These are phyloP conservation scores for Heterodera filipjevi DNA, from an alignment of 2,888 invertebrate species.

Conservation along the genomic window DNA sequence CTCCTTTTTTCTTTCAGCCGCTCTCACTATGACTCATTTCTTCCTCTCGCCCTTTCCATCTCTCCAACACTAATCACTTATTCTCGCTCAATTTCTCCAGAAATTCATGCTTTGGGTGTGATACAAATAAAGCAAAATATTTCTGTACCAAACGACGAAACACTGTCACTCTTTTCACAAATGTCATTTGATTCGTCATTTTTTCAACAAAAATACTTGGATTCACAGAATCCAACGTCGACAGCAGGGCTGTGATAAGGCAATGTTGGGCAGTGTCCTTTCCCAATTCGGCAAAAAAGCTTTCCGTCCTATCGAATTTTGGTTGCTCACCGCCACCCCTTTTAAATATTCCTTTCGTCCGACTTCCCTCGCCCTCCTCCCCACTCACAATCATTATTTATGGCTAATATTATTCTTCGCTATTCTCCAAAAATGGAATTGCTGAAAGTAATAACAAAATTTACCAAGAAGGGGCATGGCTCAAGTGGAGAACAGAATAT, in stretches of 20 bases:
- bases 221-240: background rate
- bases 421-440: slow-evolving; percentile 12
- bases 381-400: background rate
- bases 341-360: background rate
- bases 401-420: background rate
- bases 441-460: background rate
- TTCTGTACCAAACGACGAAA: no score
- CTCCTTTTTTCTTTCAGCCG: slow-evolving; percentile 52
- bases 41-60: slow-evolving; percentile 43
- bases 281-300: background rate
- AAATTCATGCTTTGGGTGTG: slow-evolving; percentile 32
- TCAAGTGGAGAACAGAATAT: slow-evolving; percentile 51
- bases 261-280: background rate
- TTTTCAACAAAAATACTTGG: background rate
- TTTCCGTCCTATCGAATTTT: slow-evolving; percentile 2
- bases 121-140: no score
- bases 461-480: slow-evolving; percentile 13
- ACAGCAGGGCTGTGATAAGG: background rate
- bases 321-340: background rate
- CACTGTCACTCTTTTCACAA: background rate
- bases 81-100: slow-evolving; percentile 40
- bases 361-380: background rate
- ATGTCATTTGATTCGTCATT: background rate
- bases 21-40: slow-evolving; percentile 40
- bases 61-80: slow-evolving; percentile 45